Evolutionary conservation across 2,888 invertebrate genomes (phyloP).

Genomic region (Diaphora mendica): DNA sequence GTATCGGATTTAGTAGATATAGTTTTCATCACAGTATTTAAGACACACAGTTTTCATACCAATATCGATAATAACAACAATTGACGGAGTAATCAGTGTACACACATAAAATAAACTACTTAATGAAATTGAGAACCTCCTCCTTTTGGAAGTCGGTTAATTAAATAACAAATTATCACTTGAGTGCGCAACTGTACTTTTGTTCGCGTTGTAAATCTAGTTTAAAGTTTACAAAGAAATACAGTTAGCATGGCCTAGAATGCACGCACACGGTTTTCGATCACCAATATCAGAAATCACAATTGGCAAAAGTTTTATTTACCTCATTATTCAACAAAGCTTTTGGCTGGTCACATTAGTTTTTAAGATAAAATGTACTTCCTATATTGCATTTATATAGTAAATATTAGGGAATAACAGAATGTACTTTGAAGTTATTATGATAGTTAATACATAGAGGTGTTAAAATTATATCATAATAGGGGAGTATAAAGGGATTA

Average conservation of each 20-base stretch:
- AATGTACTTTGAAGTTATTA: conserved; percentile 3
- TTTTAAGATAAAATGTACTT: conserved; percentile 6
- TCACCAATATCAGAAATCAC: background rate
- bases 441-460: background rate
- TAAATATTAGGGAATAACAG: background rate
- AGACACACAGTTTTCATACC: background rate
- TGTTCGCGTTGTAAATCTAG: background rate
- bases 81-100: too few species aligned
- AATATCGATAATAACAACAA: background rate
- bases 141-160: too few species aligned
- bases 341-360: conserved; percentile 18
- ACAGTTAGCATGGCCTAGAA: background rate
- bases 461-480: conserved; percentile 4
- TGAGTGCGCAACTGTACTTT: conserved; percentile 4
- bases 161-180: background rate
- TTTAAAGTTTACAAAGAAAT: background rate
- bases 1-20: too few species aligned
- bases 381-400: conserved; percentile 11
- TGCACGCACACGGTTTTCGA: background rate
- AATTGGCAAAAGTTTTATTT: background rate
- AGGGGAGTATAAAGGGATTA: background rate
- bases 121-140: too few species aligned
- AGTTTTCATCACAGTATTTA: background rate
- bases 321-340: background rate
- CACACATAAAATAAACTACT: too few species aligned